Percentiles rank a stretch among this genome's conserved stretches.
Conservation (phyloP, 2,113 vertebrate genomes). For the Isichthys henryi region DNA sequence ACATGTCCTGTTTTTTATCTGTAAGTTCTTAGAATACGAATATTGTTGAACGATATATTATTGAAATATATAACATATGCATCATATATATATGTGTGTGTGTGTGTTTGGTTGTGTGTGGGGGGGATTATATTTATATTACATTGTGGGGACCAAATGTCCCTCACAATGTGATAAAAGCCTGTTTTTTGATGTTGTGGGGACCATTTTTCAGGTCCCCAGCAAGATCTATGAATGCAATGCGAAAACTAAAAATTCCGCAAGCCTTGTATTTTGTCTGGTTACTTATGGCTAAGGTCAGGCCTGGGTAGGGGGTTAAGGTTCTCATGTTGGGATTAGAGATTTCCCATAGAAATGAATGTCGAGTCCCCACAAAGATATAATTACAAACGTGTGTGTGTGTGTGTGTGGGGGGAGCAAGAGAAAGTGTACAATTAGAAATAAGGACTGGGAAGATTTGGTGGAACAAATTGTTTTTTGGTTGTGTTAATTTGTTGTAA, state of each 20-base stretch:
- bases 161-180: too few relatives aligned
- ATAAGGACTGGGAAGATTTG: not conserved
- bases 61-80: not conserved
- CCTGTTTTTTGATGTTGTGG: too few relatives aligned
- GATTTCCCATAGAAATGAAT: not conserved
- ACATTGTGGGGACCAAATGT: too few relatives aligned
- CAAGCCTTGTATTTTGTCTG: too few relatives aligned
- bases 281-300: too few relatives aligned
- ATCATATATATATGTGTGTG: not conserved
- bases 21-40: not conserved
- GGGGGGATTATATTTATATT: too few relatives aligned
- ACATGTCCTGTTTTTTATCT: not conserved
- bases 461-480: not conserved
- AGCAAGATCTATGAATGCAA: too few relatives aligned
- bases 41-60: not conserved
- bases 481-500: slow-evolving; percentile 18
- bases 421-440: not conserved
- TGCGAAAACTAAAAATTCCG: too few relatives aligned
- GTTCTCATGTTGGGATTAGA: too few relatives aligned
- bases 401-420: not conserved
- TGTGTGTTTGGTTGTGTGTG: too few relatives aligned
- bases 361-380: not conserved
- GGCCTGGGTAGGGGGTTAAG: too few relatives aligned
- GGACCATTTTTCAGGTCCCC: too few relatives aligned
- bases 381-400: not conserved